Conservation (phyloP, 2,113 vertebrate species). For the Burhinus oedicnemus region DNA sequence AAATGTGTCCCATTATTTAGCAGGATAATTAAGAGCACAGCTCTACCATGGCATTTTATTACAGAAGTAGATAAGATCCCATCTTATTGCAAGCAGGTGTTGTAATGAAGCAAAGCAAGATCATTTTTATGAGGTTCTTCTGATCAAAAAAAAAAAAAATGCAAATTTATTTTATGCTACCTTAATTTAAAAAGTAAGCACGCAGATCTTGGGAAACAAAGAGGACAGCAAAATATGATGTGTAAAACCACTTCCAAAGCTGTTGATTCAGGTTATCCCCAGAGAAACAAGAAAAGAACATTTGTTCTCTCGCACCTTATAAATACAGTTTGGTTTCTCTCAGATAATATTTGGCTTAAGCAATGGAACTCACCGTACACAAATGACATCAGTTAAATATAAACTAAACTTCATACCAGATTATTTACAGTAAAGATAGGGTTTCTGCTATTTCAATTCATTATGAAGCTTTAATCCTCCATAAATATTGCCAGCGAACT, state of each 20-base stretch:
- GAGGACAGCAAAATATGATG: neutral
- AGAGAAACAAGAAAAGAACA: neutral
- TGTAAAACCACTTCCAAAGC: neutral
- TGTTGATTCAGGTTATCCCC: neutral
- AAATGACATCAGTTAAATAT: neutral
- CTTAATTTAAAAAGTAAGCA: slow-evolving; percentile 19
- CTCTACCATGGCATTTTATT: slow-evolving; percentile 74
- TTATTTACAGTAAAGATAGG: neutral
- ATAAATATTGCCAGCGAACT: neutral
- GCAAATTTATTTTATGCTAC: neutral
- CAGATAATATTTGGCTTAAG: neutral
- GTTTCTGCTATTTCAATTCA: neutral
- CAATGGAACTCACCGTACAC: neutral
- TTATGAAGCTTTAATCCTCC: neutral
- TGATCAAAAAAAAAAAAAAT: slow-evolving; percentile 13
- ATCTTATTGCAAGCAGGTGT: slow-evolving; percentile 70
- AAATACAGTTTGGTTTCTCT: neutral
- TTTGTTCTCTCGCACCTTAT: neutral
- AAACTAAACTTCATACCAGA: neutral
- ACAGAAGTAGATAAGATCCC: slow-evolving; percentile 71
- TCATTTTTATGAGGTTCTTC: slow-evolving; percentile 51
- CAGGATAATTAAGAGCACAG: slow-evolving; percentile 76
- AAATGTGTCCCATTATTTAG: slow-evolving; percentile 79
- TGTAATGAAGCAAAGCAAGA: slow-evolving; percentile 65
- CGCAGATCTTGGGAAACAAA: neutral